Evolutionary conservation across 2,797 vertebrate genomes (phyloP), one percentile per base, ranked within the genome.

Genomic region (Pterois miles): DNA sequence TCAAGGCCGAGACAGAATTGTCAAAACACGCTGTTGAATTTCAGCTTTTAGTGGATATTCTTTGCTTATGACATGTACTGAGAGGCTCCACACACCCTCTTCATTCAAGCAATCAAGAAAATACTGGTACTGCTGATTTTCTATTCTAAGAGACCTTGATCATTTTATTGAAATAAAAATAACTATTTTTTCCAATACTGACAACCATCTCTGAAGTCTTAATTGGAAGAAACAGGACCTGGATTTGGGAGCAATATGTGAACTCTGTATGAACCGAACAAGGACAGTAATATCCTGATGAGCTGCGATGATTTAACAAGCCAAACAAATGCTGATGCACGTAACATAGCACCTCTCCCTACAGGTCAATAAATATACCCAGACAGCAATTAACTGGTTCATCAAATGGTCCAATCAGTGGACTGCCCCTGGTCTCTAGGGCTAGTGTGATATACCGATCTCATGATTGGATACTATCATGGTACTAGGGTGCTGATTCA

Each of bases 1-100:
- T 93, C 92, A 93, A 80, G 80, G 75, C 88, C 27, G 14, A 84
- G 86, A 90, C 88, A 87, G 85, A 89, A 91, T 92, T 93, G 91
- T 93, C 92, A 92, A 91, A 92, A 90, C 86, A 88, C 10, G 69
- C 78, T 83, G 82, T 84, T 83, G 80, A 88, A 85, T 90, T 89
- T 79, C 64, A 74, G 71, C 79, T 92, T 91, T 87, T 62, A 66
- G 77, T 78, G 62, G 76, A 82, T 88, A 84, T 83, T 91, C 76
- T 91, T 84, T 86, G 71, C 90, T 88, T 83, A 87, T 84, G 84
- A 86, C 88, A 89, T 91, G 80, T 83, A 71, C 88, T 71, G 68
- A 88, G 87, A 89, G 71, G 81, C 82, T 75, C 63, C 73, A 83
- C 36, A 76, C 63, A 43, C 65, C 36, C 29, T 67, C 53, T 65